Evolutionary conservation across 2,113 vertebrate genomes (phyloP).

Genomic region (Calypte anna): DNA sequence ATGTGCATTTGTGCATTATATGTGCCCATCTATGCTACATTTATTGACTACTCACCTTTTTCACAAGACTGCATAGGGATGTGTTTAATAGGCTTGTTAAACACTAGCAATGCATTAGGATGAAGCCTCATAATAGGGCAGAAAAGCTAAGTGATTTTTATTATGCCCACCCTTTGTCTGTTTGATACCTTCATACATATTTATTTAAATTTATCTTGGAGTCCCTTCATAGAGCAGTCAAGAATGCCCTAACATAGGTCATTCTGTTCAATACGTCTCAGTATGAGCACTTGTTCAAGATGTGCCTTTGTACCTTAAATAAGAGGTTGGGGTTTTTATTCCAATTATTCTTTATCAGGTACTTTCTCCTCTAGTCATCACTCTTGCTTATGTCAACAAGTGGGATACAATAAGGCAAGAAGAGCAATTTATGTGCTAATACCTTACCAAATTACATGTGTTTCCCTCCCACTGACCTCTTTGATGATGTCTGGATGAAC

Average conservation of each 20-base stretch:
- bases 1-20: not conserved
- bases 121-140: not conserved
- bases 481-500: slow-evolving; percentile 12
- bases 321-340: not conserved
- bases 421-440: not conserved
- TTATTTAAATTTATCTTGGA: not conserved
- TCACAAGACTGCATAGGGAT: not conserved
- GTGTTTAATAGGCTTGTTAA: not conserved
- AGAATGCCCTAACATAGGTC: slow-evolving; percentile 20
- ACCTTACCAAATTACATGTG: slow-evolving; percentile 23
- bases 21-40: not conserved
- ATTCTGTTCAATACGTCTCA: not conserved
- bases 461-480: slow-evolving; percentile 13
- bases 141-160: not conserved
- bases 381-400: slow-evolving; percentile 40
- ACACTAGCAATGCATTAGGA: not conserved
- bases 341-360: slow-evolving; percentile 25
- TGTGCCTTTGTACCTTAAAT: not conserved
- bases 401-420: slow-evolving; percentile 13
- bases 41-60: not conserved
- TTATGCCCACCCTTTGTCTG: not conserved
- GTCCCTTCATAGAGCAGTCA: not conserved
- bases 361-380: not conserved
- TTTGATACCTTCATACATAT: not conserved
- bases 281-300: not conserved